phyloP scores from a whole-genome alignment of 2,113 vertebrate genomes.

The Piaya cayana region DNA sequence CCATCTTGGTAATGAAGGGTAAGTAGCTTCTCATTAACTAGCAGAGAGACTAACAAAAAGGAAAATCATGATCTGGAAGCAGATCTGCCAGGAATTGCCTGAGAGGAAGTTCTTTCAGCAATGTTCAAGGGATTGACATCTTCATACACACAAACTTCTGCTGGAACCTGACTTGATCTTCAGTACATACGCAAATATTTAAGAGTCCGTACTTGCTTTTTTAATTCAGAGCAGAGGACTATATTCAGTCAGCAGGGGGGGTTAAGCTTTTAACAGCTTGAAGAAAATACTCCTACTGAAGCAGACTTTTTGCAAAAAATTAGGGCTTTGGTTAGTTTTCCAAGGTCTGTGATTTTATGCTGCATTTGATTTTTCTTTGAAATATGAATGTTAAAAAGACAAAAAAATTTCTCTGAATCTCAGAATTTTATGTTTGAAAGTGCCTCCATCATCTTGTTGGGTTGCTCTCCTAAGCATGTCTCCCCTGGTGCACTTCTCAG shows the following conservation, averaged over 20 bases:
- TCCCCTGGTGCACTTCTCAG: neutral
- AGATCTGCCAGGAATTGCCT: neutral
- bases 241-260: neutral
- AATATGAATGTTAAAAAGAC: neutral
- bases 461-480: neutral
- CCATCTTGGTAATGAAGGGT: neutral
- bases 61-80: neutral
- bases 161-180: neutral
- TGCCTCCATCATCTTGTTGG: neutral
- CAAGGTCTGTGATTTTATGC: neutral
- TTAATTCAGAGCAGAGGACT: neutral
- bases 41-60: neutral
- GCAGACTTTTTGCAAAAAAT: neutral
- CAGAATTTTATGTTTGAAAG: neutral
- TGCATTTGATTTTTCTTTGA: neutral
- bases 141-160: neutral
- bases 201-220: neutral
- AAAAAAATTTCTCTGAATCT: neutral
- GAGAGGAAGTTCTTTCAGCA: neutral
- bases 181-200: neutral
- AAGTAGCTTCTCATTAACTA: slow-evolving; percentile 9
- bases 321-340: neutral
- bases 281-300: neutral
- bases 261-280: neutral
- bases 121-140: neutral